Conservation (phyloP, 2,888 invertebrate genomes). For the Bellardia pandia region DNA sequence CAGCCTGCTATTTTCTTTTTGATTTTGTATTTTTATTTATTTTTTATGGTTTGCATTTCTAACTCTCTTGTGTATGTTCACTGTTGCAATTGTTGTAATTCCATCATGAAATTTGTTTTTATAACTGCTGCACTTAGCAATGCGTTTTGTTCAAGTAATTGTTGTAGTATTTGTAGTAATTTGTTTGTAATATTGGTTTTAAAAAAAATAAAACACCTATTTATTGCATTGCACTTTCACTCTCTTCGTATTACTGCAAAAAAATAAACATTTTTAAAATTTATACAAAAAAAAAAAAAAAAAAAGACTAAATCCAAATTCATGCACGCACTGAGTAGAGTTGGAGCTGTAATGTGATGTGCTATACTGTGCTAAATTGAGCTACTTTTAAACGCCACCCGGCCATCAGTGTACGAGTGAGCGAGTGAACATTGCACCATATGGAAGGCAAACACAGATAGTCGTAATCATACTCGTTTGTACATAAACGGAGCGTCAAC, state of each 20-base stretch:
- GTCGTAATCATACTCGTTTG: conserved; percentile 1
- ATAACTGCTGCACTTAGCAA: conserved; percentile 33
- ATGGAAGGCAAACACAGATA: neutral
- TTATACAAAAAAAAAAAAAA: conserved; percentile 2
- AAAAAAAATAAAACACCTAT: conserved; percentile 31
- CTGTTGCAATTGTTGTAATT: conserved; percentile 28
- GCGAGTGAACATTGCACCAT: conserved; percentile 43
- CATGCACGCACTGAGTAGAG: conserved; percentile 57
- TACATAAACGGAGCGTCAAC: conserved; percentile 31
- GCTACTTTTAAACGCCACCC: conserved; percentile 70
- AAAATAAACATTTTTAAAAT: conserved; percentile 33
- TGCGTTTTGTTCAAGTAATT: conserved; percentile 7
- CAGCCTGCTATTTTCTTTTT: neutral
- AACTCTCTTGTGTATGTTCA: neutral
- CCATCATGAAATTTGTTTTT: conserved; percentile 12
- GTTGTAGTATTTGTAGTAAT: conserved; percentile 11
- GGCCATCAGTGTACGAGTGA: conserved; percentile 21
- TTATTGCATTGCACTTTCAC: conserved; percentile 68
- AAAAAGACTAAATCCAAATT: conserved; percentile 32
- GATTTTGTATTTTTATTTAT: conserved; percentile 4
- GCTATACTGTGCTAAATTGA: conserved; percentile 37
- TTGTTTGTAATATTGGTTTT: neutral
- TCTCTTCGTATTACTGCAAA: conserved; percentile 67
- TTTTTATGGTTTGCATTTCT: conserved; percentile 16
- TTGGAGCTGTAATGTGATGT: too few relatives aligned